These are phyloP conservation scores for Beaufortia kweichowensis DNA, from an alignment of 2,113 vertebrate species.

Conservation along the genomic window DNA sequence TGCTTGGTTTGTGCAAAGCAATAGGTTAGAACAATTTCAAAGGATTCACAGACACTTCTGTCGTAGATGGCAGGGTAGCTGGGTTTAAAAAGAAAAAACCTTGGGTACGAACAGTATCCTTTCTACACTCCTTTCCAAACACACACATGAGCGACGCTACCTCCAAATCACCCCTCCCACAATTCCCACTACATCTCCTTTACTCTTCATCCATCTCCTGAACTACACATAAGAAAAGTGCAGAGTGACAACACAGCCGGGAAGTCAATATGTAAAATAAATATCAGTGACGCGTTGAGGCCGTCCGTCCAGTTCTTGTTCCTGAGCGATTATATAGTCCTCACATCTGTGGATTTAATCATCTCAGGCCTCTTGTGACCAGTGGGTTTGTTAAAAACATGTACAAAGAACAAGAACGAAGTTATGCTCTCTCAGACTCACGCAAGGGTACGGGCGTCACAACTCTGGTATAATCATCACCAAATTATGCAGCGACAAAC, in stretches of 20 bases:
- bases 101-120: neutral
- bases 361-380: constrained; percentile 10
- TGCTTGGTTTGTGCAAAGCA: neutral
- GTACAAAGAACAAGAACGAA: constrained; percentile 4
- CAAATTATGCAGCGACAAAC: constrained; percentile 24
- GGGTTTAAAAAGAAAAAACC: constrained; percentile 14
- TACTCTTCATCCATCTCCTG: constrained; percentile 16
- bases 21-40: constrained; percentile 13
- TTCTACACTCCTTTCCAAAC: neutral
- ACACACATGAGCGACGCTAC: neutral
- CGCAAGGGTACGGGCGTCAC: neutral
- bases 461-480: constrained; percentile 13
- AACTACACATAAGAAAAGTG: neutral
- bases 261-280: constrained; percentile 32
- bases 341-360: constrained; percentile 25
- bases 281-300: constrained; percentile 12
- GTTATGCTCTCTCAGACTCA: neutral
- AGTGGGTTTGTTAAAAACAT: neutral
- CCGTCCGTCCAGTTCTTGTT: constrained; percentile 11
- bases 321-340: constrained; percentile 25
- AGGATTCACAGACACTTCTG: constrained; percentile 3
- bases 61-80: constrained; percentile 4
- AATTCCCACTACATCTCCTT: constrained; percentile 4
- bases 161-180: neutral
- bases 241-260: neutral